Conservation (phyloP, 2,113 vertebrate genomes). For the Emydura subglobosa region DNA sequence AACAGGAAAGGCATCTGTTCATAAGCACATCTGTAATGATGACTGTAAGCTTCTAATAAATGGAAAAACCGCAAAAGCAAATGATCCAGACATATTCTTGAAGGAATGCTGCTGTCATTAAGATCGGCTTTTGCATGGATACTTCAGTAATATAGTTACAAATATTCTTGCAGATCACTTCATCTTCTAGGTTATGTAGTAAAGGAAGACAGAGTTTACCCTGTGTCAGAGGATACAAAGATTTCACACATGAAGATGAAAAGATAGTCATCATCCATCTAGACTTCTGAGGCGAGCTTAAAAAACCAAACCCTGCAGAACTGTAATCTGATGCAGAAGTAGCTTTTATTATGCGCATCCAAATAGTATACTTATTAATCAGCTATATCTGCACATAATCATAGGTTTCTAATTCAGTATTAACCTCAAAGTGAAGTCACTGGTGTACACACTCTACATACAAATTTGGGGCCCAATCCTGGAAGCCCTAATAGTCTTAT, state of each 20-base stretch:
- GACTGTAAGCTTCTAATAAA: conserved; percentile 29
- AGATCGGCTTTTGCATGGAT: conserved; percentile 27
- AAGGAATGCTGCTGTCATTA: conserved; percentile 49
- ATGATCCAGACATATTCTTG: conserved; percentile 40
- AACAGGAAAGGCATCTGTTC: conserved; percentile 39
- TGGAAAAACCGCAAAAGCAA: conserved; percentile 55
- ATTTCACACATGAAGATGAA: not conserved
- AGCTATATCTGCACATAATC: not conserved
- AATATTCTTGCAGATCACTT: conserved; percentile 58
- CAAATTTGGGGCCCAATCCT: not conserved
- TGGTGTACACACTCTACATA: not conserved
- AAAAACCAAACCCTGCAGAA: not conserved
- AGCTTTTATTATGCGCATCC: not conserved
- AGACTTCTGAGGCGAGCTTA: not conserved
- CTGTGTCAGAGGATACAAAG: conserved; percentile 11
- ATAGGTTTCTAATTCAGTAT: not conserved
- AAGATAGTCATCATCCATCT: conserved; percentile 7
- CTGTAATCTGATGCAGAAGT: not conserved
- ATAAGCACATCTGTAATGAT: conserved; percentile 46
- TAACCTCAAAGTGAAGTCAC: not conserved
- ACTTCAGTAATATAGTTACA: conserved; percentile 54
- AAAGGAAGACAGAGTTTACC: conserved; percentile 41
- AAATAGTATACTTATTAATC: not conserved
- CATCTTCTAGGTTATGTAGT: conserved; percentile 43
- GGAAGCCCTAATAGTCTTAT: not conserved